phyloP scores from a whole-genome alignment of 1,140 invertebrate genomes.

The Pissodes strobi region DNA sequence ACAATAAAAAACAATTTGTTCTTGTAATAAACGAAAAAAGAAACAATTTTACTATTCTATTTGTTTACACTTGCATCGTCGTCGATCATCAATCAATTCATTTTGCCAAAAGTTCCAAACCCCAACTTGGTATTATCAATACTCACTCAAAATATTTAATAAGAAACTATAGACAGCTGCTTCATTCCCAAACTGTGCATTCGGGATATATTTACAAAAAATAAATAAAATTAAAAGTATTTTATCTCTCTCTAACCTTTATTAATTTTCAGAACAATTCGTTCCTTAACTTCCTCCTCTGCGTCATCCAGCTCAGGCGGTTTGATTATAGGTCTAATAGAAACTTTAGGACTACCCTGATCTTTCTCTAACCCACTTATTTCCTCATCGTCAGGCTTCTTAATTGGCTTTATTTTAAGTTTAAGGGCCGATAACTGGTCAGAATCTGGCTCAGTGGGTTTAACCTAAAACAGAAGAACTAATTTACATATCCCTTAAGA shows the following conservation, averaged over 20 bases:
- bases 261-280: constrained; percentile 55
- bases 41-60: too few species aligned
- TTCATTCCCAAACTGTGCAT: not conserved
- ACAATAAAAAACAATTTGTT: too few species aligned
- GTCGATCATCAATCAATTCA: too few species aligned
- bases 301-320: constrained; percentile 37
- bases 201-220: not conserved
- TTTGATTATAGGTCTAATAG: constrained; percentile 53
- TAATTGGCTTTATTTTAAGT: constrained; percentile 27
- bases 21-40: too few species aligned
- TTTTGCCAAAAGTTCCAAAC: too few species aligned
- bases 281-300: constrained; percentile 49
- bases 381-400: constrained; percentile 35
- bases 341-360: constrained; percentile 49
- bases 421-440: constrained; percentile 5
- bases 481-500: too few species aligned
- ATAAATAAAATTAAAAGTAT: not conserved
- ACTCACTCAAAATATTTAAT: not conserved
- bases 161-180: too few species aligned
- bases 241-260: too few species aligned
- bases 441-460: constrained; percentile 15
- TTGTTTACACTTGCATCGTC: too few species aligned
- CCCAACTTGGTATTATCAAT: not conserved
- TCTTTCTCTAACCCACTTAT: constrained; percentile 23
- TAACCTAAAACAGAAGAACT: constrained; percentile 17